Evolutionary conservation across 2,888 invertebrate genomes (phyloP).

Genomic region (Melanostoma mellinum): DNA sequence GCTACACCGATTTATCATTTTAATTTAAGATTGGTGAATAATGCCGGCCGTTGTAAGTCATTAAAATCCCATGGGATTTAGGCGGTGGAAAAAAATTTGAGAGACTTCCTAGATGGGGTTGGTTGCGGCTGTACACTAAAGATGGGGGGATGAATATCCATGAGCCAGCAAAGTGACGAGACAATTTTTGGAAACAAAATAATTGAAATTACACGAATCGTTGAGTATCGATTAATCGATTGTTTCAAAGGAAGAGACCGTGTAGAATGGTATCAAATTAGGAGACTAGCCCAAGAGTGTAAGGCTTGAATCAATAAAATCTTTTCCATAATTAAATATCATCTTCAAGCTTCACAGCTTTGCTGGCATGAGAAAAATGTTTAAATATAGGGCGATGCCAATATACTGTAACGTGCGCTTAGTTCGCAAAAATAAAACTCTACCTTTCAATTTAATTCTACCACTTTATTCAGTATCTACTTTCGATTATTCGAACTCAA

Average conservation of each 20-base stretch:
- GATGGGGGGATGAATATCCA: slow-evolving; percentile 7
- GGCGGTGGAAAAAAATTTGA: slow-evolving; percentile 1
- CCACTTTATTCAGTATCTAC: no score
- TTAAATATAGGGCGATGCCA: no score
- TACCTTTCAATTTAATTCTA: no score
- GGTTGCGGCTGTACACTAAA: not conserved
- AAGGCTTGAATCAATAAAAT: no score
- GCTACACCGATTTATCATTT: slow-evolving; percentile 70
- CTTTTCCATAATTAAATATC: no score
- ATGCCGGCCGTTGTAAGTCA: slow-evolving; percentile 64
- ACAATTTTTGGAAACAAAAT: slow-evolving; percentile 38
- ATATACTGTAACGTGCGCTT: no score
- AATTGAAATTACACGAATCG: slow-evolving; percentile 56
- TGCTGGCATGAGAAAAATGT: no score
- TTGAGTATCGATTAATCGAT: slow-evolving; percentile 57
- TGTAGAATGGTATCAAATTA: no score
- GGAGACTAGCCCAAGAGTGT: no score
- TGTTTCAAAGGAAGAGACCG: not conserved
- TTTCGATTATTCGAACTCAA: no score
- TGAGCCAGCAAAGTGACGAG: slow-evolving; percentile 12
- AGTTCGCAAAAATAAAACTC: no score
- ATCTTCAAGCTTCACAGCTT: no score
- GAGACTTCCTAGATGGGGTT: not conserved
- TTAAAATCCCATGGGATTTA: slow-evolving; percentile 62
- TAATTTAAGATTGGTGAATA: slow-evolving; percentile 68